Evolutionary conservation across 2,797 vertebrate genomes (phyloP).

Genomic region (Pempheris klunzingeri): DNA sequence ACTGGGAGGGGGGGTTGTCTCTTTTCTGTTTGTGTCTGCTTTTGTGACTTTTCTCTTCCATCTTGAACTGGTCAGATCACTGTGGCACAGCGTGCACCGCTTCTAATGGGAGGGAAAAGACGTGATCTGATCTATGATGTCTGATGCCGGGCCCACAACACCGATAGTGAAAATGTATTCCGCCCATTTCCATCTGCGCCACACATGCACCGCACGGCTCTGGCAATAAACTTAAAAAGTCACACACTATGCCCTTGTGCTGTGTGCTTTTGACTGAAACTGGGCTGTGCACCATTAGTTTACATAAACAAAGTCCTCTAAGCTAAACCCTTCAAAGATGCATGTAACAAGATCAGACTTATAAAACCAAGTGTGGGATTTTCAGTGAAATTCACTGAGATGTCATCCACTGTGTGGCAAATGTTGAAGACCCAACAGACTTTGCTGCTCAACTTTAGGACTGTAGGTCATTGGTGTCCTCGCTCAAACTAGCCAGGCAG

Average conservation of each 20-base stretch:
- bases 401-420: conserved; percentile 2
- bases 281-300: conserved; percentile 28
- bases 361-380: neutral
- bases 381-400: neutral
- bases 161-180: conserved; percentile 45
- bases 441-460: conserved; percentile 43
- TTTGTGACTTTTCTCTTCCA: conserved; percentile 6
- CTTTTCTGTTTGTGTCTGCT: neutral
- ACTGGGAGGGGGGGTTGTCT: neutral
- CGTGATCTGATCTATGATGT: conserved; percentile 37
- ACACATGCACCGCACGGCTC: conserved; percentile 30
- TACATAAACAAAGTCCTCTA: conserved; percentile 35
- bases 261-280: conserved; percentile 24
- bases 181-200: conserved; percentile 49
- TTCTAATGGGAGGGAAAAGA: conserved; percentile 13
- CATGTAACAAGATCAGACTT: conserved; percentile 13
- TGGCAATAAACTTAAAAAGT: conserved; percentile 26
- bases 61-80: conserved; percentile 23
- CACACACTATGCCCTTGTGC: conserved; percentile 37
- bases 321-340: neutral
- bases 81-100: neutral
- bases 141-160: conserved; percentile 15
- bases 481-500: conserved; percentile 70
- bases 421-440: conserved; percentile 20
- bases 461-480: conserved; percentile 57